These are phyloP conservation scores for Ciona savignyi DNA, from an alignment of 23 tunicate genomes.

Conservation along the genomic window DNA sequence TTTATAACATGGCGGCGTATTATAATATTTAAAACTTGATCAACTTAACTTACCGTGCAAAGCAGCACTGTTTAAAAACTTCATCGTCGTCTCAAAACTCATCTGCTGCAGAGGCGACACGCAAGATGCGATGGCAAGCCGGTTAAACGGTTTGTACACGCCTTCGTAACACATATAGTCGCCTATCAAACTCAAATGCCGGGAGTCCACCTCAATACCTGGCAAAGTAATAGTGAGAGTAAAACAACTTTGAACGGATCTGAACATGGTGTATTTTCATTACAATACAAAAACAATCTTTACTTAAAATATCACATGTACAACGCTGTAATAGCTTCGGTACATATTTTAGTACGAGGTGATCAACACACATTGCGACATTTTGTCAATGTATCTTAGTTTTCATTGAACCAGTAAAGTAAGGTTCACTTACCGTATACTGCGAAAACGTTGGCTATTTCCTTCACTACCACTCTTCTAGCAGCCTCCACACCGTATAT, in stretches of 20 bases:
- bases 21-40: no score
- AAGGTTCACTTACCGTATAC: conserved; percentile 62
- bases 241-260: no score
- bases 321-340: no score
- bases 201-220: conserved; percentile 83
- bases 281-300: no score
- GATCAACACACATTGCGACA: no score
- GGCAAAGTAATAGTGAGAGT: not conserved
- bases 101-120: conserved; percentile 92
- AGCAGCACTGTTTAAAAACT: conserved; percentile 72
- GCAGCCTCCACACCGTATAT: conserved; percentile 97
- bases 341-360: no score
- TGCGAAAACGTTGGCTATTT: conserved; percentile 89
- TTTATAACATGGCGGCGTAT: no score
- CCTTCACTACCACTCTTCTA: conserved; percentile 57
- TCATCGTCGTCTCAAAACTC: conserved; percentile 79
- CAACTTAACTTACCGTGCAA: conserved; percentile 56
- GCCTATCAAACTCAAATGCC: conserved; percentile 72
- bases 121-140: conserved; percentile 62
- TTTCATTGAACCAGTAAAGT: not conserved
- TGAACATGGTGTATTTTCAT: no score
- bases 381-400: not conserved
- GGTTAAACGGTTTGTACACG: conserved; percentile 60
- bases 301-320: no score
- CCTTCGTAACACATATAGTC: conserved; percentile 93